Evolutionary conservation across 2,797 vertebrate genomes (phyloP).

Genomic region (Phylloscopus collybita): DNA sequence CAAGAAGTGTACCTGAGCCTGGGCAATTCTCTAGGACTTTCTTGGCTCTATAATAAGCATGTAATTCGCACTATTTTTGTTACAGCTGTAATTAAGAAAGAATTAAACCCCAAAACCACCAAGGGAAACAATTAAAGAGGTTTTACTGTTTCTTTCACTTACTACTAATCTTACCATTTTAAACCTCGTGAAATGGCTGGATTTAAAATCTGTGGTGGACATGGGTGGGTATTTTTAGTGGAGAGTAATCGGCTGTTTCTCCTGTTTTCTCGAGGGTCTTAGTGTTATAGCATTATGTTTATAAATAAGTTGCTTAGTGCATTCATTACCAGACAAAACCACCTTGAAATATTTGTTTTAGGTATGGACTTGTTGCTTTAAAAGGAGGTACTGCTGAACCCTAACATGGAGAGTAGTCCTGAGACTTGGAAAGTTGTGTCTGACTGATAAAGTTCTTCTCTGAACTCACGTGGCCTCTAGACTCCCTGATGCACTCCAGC

Average conservation of each 20-base stretch:
- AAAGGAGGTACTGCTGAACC: rapidly evolving
- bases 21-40: background rate
- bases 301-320: background rate
- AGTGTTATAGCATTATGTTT: background rate
- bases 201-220: background rate
- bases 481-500: background rate
- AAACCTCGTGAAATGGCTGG: background rate
- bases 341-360: background rate
- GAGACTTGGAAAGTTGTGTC: background rate
- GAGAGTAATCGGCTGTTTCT: background rate
- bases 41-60: background rate
- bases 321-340: background rate
- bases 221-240: background rate
- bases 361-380: background rate
- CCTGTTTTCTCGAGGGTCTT: background rate
- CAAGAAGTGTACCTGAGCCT: background rate
- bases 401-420: rapidly evolving
- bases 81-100: background rate
- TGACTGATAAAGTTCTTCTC: background rate
- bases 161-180: background rate
- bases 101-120: background rate
- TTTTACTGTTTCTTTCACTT: background rate
- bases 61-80: background rate
- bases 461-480: background rate
- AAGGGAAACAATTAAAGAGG: background rate